phyloP scores from a whole-genome alignment of 2,888 invertebrate genomes.

The Cabera pusaria region DNA sequence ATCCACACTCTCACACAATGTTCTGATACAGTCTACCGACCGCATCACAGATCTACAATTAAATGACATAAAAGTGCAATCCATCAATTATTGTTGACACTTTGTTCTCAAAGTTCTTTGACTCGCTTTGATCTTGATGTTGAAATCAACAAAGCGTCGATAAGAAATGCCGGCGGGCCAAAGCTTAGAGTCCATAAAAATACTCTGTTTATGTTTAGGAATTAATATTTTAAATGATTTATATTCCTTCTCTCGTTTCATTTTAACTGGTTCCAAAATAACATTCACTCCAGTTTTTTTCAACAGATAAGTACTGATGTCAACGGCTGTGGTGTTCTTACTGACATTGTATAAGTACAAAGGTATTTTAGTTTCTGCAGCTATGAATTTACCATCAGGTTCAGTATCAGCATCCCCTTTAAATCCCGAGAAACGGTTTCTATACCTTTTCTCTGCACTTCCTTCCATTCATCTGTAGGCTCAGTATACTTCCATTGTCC shows the following conservation, averaged over 20 bases:
- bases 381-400: slow-evolving; percentile 2
- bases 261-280: not conserved
- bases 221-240: slow-evolving; percentile 1
- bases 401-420: not conserved
- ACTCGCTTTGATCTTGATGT: too few relatives aligned
- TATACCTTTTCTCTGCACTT: slow-evolving; percentile 1
- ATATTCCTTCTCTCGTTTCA: slow-evolving; percentile 1
- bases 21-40: slow-evolving; percentile 25
- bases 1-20: slow-evolving; percentile 23
- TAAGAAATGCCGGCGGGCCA: not conserved
- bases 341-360: slow-evolving; percentile 1
- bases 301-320: not conserved
- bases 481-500: too few relatives aligned
- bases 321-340: not conserved
- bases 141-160: too few relatives aligned
- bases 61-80: too few relatives aligned
- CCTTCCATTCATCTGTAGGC: not conserved
- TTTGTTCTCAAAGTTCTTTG: too few relatives aligned
- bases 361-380: slow-evolving; percentile 1
- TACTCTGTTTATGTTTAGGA: not conserved
- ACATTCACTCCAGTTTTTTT: not conserved
- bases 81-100: too few relatives aligned
- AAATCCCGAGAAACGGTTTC: not conserved
- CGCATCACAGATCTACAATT: slow-evolving; percentile 33
- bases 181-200: too few relatives aligned